A percentile compares a stretch with the other conserved stretches of the same genome.
phyloP scores from a whole-genome alignment of 2,113 vertebrate genomes.

The Clupea harengus region DNA sequence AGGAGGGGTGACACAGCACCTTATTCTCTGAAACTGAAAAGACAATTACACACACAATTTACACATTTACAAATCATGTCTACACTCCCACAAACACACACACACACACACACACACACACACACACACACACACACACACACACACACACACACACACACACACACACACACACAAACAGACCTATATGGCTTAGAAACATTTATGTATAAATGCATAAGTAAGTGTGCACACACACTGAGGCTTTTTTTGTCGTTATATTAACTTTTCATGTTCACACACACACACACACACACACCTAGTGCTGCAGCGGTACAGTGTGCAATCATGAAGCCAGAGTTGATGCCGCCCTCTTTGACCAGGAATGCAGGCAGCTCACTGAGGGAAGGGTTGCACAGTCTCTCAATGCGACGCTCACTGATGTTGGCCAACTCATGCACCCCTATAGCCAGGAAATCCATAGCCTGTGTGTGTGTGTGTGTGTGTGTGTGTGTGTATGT shows the following conservation, averaged over 20 bases:
- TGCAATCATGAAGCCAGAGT: constrained; percentile 99
- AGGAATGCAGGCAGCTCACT: constrained; percentile 96
- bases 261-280: not conserved
- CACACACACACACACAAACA: constrained; percentile 66
- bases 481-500: not conserved
- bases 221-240: not conserved
- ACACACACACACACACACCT: constrained; percentile 70
- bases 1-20: constrained; percentile 93
- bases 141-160: not conserved
- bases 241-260: no score
- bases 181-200: not conserved
- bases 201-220: constrained; percentile 30
- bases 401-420: constrained; percentile 93
- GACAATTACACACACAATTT: not conserved
- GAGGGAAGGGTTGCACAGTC: constrained; percentile 93
- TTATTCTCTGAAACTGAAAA: constrained; percentile 96
- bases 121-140: constrained; percentile 64
- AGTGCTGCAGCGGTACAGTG: constrained; percentile 95
- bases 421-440: constrained; percentile 94
- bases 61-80: not conserved
- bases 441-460: constrained; percentile 86
- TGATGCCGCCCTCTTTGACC: constrained; percentile 94
- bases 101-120: constrained; percentile 10
- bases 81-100: not conserved
- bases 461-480: constrained; percentile 71